Percentiles rank a stretch among this genome's conserved stretches.
phyloP scores from a whole-genome alignment of 2,888 invertebrate species.

The Nudaria mundana region DNA sequence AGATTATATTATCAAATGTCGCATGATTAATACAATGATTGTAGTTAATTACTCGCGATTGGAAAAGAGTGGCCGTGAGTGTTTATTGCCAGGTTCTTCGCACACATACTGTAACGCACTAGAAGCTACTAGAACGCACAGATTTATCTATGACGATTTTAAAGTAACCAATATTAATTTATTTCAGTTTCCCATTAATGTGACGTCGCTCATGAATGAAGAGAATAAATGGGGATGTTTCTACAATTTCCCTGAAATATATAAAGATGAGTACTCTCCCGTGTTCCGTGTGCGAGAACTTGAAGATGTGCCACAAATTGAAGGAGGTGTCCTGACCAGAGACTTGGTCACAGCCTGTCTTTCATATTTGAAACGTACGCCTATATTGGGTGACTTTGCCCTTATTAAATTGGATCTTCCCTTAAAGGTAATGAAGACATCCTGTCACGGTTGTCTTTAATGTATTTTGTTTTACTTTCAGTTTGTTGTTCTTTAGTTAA shows the following conservation, averaged over 20 bases:
- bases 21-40: too few species aligned
- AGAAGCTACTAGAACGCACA: too few species aligned
- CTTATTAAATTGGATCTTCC: constrained; percentile 79
- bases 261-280: constrained; percentile 59
- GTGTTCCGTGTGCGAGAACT: constrained; percentile 45
- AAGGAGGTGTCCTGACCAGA: constrained; percentile 71
- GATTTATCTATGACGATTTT: too few species aligned
- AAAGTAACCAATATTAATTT: too few species aligned
- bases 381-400: constrained; percentile 75
- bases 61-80: too few species aligned
- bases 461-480: neutral
- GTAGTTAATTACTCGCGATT: too few species aligned
- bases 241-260: constrained; percentile 67
- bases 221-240: constrained; percentile 68
- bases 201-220: constrained; percentile 62
- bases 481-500: neutral
- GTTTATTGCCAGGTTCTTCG: too few species aligned
- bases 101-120: too few species aligned
- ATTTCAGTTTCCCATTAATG: constrained; percentile 56
- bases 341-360: constrained; percentile 76
- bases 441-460: neutral
- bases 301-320: constrained; percentile 55
- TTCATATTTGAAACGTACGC: constrained; percentile 76
- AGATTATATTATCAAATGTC: too few species aligned
- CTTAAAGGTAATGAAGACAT: constrained; percentile 46